Conservation (phyloP, 2,113 vertebrate species). For the Lepus europaeus region DNA sequence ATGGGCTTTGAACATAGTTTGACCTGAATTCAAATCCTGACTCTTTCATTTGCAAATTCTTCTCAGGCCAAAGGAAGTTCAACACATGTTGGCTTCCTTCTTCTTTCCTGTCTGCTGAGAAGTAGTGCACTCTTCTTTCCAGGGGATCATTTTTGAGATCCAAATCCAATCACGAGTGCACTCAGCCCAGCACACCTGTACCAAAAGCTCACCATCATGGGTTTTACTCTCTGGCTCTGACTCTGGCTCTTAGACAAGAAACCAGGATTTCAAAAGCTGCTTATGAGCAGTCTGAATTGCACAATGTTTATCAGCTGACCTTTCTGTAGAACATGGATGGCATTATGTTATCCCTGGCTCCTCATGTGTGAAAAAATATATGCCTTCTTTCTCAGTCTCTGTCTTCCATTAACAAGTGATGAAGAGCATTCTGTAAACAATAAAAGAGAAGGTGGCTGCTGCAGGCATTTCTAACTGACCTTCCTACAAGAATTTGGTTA, state of each 20-base stretch:
- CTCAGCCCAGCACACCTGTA: background rate
- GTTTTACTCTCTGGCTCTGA: background rate
- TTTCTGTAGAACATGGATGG: constrained; percentile 38
- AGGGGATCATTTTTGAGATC: background rate
- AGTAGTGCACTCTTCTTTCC: background rate
- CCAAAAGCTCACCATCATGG: background rate
- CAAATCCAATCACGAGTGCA: background rate
- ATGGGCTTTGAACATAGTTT: background rate
- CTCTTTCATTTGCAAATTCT: background rate
- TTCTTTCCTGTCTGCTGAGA: background rate
- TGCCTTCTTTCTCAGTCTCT: constrained; percentile 15
- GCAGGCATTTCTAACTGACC: constrained; percentile 37
- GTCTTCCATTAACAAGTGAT: constrained; percentile 54
- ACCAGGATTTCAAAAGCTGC: background rate
- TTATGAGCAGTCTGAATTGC: background rate
- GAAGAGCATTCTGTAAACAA: constrained; percentile 47
- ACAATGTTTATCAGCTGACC: constrained; percentile 14
- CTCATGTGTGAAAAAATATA: constrained; percentile 14
- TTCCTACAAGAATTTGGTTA: constrained; percentile 58
- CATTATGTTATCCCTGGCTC: constrained; percentile 37
- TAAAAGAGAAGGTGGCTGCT: constrained; percentile 7
- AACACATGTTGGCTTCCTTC: background rate
- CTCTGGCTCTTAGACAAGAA: constrained; percentile 38
- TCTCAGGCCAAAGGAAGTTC: background rate
- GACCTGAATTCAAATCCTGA: constrained; percentile 54